These are phyloP conservation scores for Tachuris rubrigastra DNA, from an alignment of 2,113 vertebrate genomes.

Conservation along the genomic window DNA sequence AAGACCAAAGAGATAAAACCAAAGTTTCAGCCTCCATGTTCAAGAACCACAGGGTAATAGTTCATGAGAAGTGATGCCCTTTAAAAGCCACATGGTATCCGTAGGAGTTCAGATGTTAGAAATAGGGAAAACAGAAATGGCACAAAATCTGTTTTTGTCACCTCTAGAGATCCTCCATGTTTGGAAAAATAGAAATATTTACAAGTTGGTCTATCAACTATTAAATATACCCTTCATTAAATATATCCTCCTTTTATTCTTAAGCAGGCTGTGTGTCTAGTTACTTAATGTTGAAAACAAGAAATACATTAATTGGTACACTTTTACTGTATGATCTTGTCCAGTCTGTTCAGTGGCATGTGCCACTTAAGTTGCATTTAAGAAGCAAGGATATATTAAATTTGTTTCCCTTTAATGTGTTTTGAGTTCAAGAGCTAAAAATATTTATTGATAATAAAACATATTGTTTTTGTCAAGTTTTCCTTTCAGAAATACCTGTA, in stretches of 20 bases:
- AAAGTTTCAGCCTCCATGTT: neutral
- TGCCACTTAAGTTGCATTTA: neutral
- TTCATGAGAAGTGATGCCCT: neutral
- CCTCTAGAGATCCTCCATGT: neutral
- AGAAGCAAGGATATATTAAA: neutral
- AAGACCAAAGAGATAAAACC: neutral
- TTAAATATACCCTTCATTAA: neutral
- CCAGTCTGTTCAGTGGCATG: neutral
- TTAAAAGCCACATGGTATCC: neutral
- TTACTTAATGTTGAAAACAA: neutral
- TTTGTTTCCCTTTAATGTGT: neutral
- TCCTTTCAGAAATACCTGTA: neutral
- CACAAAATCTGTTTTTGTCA: neutral
- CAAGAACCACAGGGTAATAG: neutral
- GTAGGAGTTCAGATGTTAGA: conserved; percentile 3
- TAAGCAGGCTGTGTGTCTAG: neutral
- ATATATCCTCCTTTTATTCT: neutral
- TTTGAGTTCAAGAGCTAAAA: neutral
- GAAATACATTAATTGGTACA: neutral
- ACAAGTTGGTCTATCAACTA: neutral
- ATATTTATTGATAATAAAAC: neutral
- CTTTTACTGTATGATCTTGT: neutral
- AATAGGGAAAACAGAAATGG: neutral
- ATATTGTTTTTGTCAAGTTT: neutral
- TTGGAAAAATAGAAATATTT: conserved; percentile 1